Evolutionary conservation across 2,797 vertebrate species (phyloP).

Genomic region (Dallia pectoralis): DNA sequence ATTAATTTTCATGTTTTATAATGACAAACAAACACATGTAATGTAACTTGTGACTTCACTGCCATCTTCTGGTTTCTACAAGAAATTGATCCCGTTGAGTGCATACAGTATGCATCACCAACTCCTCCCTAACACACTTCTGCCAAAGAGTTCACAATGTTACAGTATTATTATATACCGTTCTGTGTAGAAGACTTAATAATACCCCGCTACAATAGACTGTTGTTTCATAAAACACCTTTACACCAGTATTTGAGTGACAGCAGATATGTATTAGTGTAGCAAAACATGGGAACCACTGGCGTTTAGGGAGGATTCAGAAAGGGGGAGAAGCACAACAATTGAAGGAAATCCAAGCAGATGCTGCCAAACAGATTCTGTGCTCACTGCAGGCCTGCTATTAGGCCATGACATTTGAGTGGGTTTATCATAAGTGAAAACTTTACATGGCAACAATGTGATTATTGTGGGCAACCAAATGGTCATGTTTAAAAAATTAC

Average conservation of each 20-base stretch:
- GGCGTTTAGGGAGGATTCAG: constrained; percentile 19
- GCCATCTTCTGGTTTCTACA: constrained; percentile 54
- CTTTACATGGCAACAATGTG: constrained; percentile 17
- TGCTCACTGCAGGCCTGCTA: constrained; percentile 29
- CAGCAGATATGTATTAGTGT: not conserved
- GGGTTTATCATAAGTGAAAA: constrained; percentile 34
- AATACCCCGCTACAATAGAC: not conserved
- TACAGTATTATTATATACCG: no score
- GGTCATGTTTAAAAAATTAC: not conserved
- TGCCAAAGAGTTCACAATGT: no score
- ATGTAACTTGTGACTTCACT: not conserved
- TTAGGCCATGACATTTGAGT: constrained; percentile 18
- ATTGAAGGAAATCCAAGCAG: constrained; percentile 72
- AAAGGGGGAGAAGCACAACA: constrained; percentile 58
- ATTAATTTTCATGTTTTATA: not conserved
- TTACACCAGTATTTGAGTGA: not conserved
- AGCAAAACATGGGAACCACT: not conserved
- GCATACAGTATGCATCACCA: not conserved
- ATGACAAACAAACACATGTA: no score
- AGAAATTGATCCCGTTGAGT: not conserved
- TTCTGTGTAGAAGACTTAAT: no score
- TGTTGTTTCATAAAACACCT: not conserved
- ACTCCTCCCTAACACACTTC: no score
- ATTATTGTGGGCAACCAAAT: constrained; percentile 16
- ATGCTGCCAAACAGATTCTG: constrained; percentile 45